Conservation (phyloP, 1,140 invertebrate species). For the Drosophila ambigua region DNA sequence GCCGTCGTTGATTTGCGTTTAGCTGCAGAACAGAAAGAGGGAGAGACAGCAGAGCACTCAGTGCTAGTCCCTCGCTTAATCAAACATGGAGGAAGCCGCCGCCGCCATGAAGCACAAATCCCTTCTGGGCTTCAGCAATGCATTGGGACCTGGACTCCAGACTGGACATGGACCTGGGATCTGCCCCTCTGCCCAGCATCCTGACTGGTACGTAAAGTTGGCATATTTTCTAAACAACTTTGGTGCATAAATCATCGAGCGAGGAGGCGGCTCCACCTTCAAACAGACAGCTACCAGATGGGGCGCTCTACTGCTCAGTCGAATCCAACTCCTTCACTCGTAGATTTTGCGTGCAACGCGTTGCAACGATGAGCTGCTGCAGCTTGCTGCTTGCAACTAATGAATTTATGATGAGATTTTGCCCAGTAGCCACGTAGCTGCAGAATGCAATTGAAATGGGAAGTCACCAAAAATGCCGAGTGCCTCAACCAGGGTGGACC, state of each 20-base stretch:
- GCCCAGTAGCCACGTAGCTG: slow-evolving; percentile 63
- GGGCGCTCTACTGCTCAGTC: slow-evolving; percentile 19
- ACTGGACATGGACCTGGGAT: neutral
- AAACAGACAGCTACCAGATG: slow-evolving; percentile 67
- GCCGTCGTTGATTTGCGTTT: slow-evolving; percentile 78
- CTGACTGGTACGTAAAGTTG: slow-evolving; percentile 36
- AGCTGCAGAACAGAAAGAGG: slow-evolving; percentile 22
- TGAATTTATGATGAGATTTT: slow-evolving; percentile 82
- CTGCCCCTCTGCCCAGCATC: neutral
- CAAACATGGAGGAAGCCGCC: slow-evolving; percentile 66
- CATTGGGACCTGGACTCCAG: too few species aligned
- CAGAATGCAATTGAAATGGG: slow-evolving; percentile 58
- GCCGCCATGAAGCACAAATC: slow-evolving; percentile 54
- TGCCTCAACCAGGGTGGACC: neutral
- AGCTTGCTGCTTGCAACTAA: slow-evolving; percentile 61
- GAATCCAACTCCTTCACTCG: slow-evolving; percentile 6
- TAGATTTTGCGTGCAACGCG: slow-evolving; percentile 68
- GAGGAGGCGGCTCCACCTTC: slow-evolving; percentile 56
- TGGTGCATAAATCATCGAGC: slow-evolving; percentile 73
- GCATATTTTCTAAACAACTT: slow-evolving; percentile 81
- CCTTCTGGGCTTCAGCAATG: slow-evolving; percentile 67
- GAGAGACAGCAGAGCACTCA: slow-evolving; percentile 10
- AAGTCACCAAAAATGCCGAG: slow-evolving; percentile 51
- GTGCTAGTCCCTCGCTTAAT: slow-evolving; percentile 65
- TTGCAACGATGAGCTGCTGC: neutral